Conservation (phyloP, 2,797 vertebrate species). For the Tolypeutes matacus region DNA sequence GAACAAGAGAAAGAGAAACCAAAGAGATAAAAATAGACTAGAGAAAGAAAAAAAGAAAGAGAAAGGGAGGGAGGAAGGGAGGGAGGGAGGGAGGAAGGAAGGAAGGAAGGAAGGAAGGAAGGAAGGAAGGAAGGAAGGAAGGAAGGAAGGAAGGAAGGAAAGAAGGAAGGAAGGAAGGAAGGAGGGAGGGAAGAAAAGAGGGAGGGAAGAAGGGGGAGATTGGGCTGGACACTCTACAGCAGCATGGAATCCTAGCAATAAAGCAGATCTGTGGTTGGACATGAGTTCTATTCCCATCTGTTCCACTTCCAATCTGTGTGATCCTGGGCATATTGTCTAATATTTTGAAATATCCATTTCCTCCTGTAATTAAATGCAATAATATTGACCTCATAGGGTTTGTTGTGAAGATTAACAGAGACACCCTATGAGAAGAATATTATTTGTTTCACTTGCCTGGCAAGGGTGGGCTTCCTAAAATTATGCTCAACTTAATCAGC, state of each 20-base stretch:
- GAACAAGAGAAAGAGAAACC: rapidly evolving
- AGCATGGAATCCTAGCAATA: not conserved
- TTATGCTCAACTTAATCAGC: not conserved
- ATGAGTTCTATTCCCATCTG: not conserved
- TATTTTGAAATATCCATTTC: not conserved
- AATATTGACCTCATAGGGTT: not conserved
- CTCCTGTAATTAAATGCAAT: not conserved
- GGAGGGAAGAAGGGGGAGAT: not conserved
- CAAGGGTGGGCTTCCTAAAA: not conserved
- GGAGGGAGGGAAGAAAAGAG: not conserved
- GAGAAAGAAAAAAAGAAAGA: not conserved
- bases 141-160: too few relatives aligned
- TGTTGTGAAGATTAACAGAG: not conserved
- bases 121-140: too few relatives aligned
- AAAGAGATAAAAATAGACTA: not conserved
- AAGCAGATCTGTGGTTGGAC: too few relatives aligned
- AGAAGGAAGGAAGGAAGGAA: too few relatives aligned
- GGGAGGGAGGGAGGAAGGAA: too few relatives aligned
- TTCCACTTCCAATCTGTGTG: not conserved
- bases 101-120: too few relatives aligned
- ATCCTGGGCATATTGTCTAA: not conserved
- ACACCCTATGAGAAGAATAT: not conserved
- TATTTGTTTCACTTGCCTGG: not conserved
- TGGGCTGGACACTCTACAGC: too few relatives aligned
- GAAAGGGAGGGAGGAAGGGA: too few relatives aligned